Conservation (phyloP, 2,888 invertebrate species). For the Thera britannica region DNA sequence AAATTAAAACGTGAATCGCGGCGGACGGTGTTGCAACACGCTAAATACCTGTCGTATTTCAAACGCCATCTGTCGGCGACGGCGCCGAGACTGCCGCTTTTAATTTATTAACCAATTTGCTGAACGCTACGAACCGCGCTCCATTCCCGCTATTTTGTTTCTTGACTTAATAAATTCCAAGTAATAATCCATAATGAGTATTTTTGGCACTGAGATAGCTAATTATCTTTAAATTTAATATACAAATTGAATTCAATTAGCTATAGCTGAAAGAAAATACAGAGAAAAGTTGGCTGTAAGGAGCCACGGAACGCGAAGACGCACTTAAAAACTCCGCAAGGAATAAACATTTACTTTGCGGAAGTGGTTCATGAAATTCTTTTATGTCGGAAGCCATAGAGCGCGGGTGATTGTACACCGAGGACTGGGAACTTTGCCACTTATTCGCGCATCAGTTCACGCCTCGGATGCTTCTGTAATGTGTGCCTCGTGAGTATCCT, state of each 20-base stretch:
- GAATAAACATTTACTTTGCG: slow-evolving; percentile 43
- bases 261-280: slow-evolving; percentile 31
- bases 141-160: slow-evolving; percentile 73
- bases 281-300: slow-evolving; percentile 26
- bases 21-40: slow-evolving; percentile 80
- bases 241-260: slow-evolving; percentile 43
- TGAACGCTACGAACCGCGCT: slow-evolving; percentile 76
- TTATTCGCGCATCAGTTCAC: slow-evolving; percentile 56
- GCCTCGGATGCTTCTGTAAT: slow-evolving; percentile 46
- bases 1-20: slow-evolving; percentile 80
- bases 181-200: slow-evolving; percentile 72
- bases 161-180: slow-evolving; percentile 80
- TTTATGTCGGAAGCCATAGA: slow-evolving; percentile 45
- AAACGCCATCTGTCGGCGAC: slow-evolving; percentile 82
- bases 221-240: slow-evolving; percentile 49
- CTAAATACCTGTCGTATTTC: slow-evolving; percentile 84
- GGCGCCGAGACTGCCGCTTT: slow-evolving; percentile 80
- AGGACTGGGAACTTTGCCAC: slow-evolving; percentile 57
- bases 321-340: slow-evolving; percentile 43
- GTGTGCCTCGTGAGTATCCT: slow-evolving; percentile 38
- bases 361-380: slow-evolving; percentile 46
- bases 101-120: slow-evolving; percentile 84
- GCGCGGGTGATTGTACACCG: slow-evolving; percentile 48
- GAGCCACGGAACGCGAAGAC: slow-evolving; percentile 32
- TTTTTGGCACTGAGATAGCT: slow-evolving; percentile 58